These are phyloP conservation scores for Aphelenchoides bicaudatus DNA, from an alignment of 2,888 invertebrate genomes.

Conservation along the genomic window DNA sequence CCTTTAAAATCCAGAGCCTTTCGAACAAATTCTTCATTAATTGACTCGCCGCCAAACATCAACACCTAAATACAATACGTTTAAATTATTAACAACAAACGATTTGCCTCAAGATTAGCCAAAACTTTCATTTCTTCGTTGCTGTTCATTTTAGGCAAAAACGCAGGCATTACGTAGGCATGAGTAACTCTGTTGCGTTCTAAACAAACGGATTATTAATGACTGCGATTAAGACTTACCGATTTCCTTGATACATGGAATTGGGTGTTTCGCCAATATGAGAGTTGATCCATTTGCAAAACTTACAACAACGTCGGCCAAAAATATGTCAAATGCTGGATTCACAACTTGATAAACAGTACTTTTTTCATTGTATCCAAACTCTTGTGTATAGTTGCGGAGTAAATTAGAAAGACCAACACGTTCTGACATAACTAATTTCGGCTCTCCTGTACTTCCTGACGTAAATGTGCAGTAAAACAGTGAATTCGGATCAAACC, in stretches of 20 bases:
- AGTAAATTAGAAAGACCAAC: constrained; percentile 43
- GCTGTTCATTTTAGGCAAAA: constrained; percentile 25
- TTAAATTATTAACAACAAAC: constrained; percentile 19
- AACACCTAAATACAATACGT: constrained; percentile 30
- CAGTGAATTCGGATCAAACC: constrained; percentile 1
- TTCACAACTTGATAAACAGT: constrained; percentile 51
- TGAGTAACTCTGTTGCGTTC: constrained; percentile 29
- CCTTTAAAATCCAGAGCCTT: not conserved
- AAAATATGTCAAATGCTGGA: constrained; percentile 55
- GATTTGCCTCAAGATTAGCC: constrained; percentile 7
- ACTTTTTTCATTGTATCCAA: constrained; percentile 26
- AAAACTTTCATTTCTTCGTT: constrained; percentile 8
- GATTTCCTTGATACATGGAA: constrained; percentile 33
- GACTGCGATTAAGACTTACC: constrained; percentile 7
- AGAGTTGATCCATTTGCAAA: constrained; percentile 33
- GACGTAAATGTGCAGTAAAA: constrained; percentile 50
- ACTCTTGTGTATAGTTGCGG: constrained; percentile 37
- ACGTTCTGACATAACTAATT: constrained; percentile 41
- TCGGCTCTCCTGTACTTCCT: constrained; percentile 52
- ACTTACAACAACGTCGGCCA: constrained; percentile 45
- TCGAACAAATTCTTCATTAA: constrained; percentile 21
- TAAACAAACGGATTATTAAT: constrained; percentile 9
- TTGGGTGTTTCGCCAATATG: constrained; percentile 36
- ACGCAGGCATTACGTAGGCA: constrained; percentile 54
- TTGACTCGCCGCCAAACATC: constrained; percentile 45